Base-by-base conservation (phyloP, 2,797 vertebrate species). In the Enteromius radiatus region DNA sequence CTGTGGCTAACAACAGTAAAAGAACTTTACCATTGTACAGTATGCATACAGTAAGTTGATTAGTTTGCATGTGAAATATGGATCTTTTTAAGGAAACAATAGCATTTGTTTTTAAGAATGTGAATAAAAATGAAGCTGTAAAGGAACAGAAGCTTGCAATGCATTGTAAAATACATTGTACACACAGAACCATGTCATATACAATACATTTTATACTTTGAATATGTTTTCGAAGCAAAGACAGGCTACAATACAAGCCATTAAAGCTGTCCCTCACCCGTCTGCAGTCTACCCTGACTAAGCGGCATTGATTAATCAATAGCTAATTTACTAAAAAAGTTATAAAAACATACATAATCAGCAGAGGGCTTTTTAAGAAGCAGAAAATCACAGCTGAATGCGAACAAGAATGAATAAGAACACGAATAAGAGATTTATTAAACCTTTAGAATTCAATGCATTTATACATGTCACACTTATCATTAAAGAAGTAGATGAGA, bases 221-320 rank as follows among this genome's bases (percentile, higher is more conserved):
- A 31, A 31, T 31, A 31, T 31, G 31, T 31, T 56, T 52, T 49
- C 17, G 31, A 49, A 71, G 28, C 45, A 73, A 52, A 33, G 45
- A 12, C 17, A 14, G 1, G 31, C 45, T 14, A 52, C 12, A 75
- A 38, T 38, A 56, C 49, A 75, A 38, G 33, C 8, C 73, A 41
- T 56, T 75, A 59, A 41, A 59, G n/a, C 73, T 59, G 26, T 23
- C 71, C 12, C 71, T 56, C 49, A 56, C 21, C 52, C 21, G 1
- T 38, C 21, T 41, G 14, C 36, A 33, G 45, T 52, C 69, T 45
- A 28, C 14, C 38, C 41, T 45, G 69, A 71, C 9, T 73, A 52
- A 52, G 19, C 28, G 1, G 6, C n/a, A 75, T 75, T 41, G 73
- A 75, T 59, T 75, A 56, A 75, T 75, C 73, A 75, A 75, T 41